Evolutionary conservation across 92 coral and sea anemone genomes (phyloP).

Genomic region (Porites lobata): DNA sequence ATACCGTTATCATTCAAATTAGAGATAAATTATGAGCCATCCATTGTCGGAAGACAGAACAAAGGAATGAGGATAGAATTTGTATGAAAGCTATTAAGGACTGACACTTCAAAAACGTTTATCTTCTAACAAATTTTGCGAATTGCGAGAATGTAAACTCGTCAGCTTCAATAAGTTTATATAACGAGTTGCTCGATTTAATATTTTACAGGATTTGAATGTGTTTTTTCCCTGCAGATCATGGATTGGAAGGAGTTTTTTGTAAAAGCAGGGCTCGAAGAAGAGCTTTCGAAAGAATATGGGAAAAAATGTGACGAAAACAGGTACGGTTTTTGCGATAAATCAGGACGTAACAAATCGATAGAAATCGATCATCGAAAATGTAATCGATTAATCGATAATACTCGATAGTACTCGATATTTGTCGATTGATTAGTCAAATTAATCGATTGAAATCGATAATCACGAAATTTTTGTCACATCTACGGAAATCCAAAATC

Average conservation of each 20-base stretch:
- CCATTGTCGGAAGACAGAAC: slow-evolving; percentile 45
- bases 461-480: not conserved
- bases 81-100: slow-evolving; percentile 46
- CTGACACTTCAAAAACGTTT: slow-evolving; percentile 49
- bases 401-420: not conserved
- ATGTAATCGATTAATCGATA: not conserved
- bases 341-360: too few relatives aligned
- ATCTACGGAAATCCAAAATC: not conserved
- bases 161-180: slow-evolving; percentile 41
- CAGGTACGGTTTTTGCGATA: slow-evolving; percentile 42
- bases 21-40: slow-evolving; percentile 43
- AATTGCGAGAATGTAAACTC: slow-evolving; percentile 38
- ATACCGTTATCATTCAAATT: slow-evolving; percentile 43
- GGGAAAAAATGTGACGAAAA: slow-evolving; percentile 50
- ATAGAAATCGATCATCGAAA: too few relatives aligned
- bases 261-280: slow-evolving; percentile 38
- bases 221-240: slow-evolving; percentile 45
- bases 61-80: slow-evolving; percentile 49
- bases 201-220: slow-evolving; percentile 11
- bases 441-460: not conserved
- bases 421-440: not conserved
- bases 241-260: slow-evolving; percentile 53
- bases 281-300: slow-evolving; percentile 28
- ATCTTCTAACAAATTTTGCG: slow-evolving; percentile 47
- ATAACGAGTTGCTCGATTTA: slow-evolving; percentile 27